Conservation (phyloP, 2,797 vertebrate genomes). For the Cirrhinus molitorella region DNA sequence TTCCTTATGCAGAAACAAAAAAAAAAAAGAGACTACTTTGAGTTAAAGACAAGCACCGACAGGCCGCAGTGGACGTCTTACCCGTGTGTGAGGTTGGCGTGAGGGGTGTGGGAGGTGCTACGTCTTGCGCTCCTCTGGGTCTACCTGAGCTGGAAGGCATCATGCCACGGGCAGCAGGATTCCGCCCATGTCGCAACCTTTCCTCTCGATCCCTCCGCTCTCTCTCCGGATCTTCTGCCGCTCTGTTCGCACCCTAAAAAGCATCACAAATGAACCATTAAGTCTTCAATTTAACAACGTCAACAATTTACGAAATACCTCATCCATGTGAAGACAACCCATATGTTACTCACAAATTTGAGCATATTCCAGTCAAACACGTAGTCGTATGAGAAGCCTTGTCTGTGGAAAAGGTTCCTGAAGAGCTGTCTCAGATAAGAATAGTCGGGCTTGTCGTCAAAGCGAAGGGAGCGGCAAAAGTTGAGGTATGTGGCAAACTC, state of each 20-base stretch:
- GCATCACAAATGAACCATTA: not conserved
- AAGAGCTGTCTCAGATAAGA: slow-evolving; percentile 96
- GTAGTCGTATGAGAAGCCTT: slow-evolving; percentile 98
- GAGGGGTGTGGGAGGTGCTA: slow-evolving; percentile 89
- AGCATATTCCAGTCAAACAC: slow-evolving; percentile 99
- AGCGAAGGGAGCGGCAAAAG: slow-evolving; percentile 95
- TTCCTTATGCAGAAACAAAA: not conserved
- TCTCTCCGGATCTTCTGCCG: slow-evolving; percentile 88
- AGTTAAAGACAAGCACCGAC: not conserved
- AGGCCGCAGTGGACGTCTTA: slow-evolving; percentile 40
- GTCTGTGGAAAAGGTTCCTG: slow-evolving; percentile 95
- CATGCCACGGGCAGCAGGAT: slow-evolving; percentile 85
- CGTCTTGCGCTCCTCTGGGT: slow-evolving; percentile 88
- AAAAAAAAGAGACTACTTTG: not conserved
- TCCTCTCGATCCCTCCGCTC: slow-evolving; percentile 93
- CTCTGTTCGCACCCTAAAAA: slow-evolving; percentile 90
- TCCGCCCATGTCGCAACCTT: slow-evolving; percentile 88
- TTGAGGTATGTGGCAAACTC: slow-evolving; percentile 98
- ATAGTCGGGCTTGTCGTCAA: slow-evolving; percentile 98
- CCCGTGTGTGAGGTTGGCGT: slow-evolving; percentile 82
- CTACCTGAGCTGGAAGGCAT: slow-evolving; percentile 90
- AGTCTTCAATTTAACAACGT: too few species aligned
- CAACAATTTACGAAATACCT: not conserved
- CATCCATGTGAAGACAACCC: not conserved
- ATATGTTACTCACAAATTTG: slow-evolving; percentile 90